Conservation (phyloP, 2,797 vertebrate genomes). For the Discoglossus pictus region DNA sequence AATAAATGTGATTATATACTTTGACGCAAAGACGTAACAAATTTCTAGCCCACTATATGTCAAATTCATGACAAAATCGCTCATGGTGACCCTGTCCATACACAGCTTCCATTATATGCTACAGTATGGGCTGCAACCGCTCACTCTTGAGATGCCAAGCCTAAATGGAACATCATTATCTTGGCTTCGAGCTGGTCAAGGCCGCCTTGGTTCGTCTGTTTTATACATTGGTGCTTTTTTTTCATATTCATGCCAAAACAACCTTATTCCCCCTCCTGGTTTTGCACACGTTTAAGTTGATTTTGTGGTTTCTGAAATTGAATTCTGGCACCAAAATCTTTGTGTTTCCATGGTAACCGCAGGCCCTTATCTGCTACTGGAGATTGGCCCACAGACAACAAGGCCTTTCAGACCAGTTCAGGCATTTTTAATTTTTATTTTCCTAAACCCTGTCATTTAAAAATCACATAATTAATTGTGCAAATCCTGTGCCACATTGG, state of each 20-base stretch:
- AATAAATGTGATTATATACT: too few species aligned
- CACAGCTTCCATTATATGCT: slow-evolving; percentile 22
- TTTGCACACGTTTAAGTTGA: slow-evolving; percentile 90
- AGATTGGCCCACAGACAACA: slow-evolving; percentile 83
- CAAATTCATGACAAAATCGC: not conserved
- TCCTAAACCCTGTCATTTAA: slow-evolving; percentile 75
- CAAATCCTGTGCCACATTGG: slow-evolving; percentile 76
- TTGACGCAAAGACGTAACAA: too few species aligned
- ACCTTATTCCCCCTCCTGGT: slow-evolving; percentile 70
- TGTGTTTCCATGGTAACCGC: slow-evolving; percentile 85
- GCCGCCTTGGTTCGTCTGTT: slow-evolving; percentile 83
- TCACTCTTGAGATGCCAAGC: slow-evolving; percentile 60
- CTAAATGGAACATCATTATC: slow-evolving; percentile 60
- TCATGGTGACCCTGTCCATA: slow-evolving; percentile 7
- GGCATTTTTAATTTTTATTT: slow-evolving; percentile 58
- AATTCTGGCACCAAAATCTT: slow-evolving; percentile 89
- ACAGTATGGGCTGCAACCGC: slow-evolving; percentile 38
- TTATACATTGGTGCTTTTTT: slow-evolving; percentile 83
- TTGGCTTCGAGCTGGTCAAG: slow-evolving; percentile 61
- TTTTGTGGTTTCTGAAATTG: slow-evolving; percentile 96
- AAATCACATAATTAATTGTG: slow-evolving; percentile 80
- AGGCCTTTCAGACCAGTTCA: slow-evolving; percentile 81
- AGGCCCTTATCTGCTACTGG: slow-evolving; percentile 88
- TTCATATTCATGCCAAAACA: slow-evolving; percentile 84
- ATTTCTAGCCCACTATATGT: too few species aligned